Evolutionary conservation across 2,797 vertebrate species (phyloP), one percentile per base, ranked within the genome.

Genomic region (Pristis pectinata): DNA sequence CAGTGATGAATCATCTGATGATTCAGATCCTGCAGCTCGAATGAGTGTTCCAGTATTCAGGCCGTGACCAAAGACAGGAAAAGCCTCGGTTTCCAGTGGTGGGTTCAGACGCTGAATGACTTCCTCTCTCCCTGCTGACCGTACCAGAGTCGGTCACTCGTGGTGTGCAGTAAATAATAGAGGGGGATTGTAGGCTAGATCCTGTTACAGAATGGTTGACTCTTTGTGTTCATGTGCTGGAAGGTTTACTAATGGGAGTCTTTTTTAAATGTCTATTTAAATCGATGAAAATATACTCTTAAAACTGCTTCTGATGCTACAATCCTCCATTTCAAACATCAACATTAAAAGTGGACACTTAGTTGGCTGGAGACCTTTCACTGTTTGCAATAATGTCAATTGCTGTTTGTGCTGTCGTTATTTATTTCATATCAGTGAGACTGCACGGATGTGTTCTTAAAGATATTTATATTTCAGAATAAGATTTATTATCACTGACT

Each of bases 11-110:
- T 99, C 98, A 98, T 97, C 97, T 97, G 96, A 98, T 98, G 98
- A 99, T 97, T 99, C 98, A 98, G 98, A 98, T 98, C 98, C 98
- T 98, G 97, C 98, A 98, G 98, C 98, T 97, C 98, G 98, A n/a
- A 98, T 97, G 98, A 98, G 98, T 97, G 97, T 98, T 98, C 96
- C 96, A 98, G 97, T 98, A 98, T 97, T 98, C 13, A 53, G 44
- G 92, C 92, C 98, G 98, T 98, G 97, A 97, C 97, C 97, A 97
- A 98, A 97, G 98, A 97, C 98, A 99, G 98, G 98, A 99, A 98
- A 98, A 44, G 89, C 64, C 37, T 70, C 13, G 37, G 89, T 93
- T 64, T 93, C 61, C 89, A 93, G 44, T 17, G 37, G 70, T 72
- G 13, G 70, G 15, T 76, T 98, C 98, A 98, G 98, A 96, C 97